Evolutionary conservation across 1,140 invertebrate genomes (phyloP).

Genomic region (Hyposmocoma kahamanoa): DNA sequence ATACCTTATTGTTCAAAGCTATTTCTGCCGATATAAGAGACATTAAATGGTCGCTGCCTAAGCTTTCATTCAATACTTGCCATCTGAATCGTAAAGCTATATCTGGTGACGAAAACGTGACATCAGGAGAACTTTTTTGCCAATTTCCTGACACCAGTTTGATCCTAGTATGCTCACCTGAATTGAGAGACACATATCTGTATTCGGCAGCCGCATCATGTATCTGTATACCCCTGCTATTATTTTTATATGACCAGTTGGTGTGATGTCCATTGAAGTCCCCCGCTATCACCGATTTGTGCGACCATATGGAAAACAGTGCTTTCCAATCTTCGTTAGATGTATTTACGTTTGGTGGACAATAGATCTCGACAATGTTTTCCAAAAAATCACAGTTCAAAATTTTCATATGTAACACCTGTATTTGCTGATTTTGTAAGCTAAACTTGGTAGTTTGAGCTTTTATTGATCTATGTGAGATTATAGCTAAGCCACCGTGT

Average conservation of each 20-base stretch:
- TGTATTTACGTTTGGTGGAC: constrained; percentile 12
- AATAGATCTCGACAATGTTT: constrained; percentile 6
- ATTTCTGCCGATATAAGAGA: constrained; percentile 5
- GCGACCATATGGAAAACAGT: constrained; percentile 16
- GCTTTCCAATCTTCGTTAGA: constrained; percentile 16
- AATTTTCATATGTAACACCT: not conserved
- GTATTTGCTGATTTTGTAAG: not conserved
- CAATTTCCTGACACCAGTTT: constrained; percentile 10
- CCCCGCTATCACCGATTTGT: constrained; percentile 16
- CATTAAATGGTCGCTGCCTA: constrained; percentile 9
- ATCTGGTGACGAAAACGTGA: constrained; percentile 14
- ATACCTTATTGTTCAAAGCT: not conserved
- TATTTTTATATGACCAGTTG: constrained; percentile 13
- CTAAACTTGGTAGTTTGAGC: not conserved
- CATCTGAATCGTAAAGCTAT: constrained; percentile 16
- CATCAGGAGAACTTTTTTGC: constrained; percentile 17
- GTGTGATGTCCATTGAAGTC: constrained; percentile 27
- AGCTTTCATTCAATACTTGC: constrained; percentile 5
- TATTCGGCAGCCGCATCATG: constrained; percentile 9
- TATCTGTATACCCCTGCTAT: constrained; percentile 11
- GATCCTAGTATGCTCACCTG: constrained; percentile 11
- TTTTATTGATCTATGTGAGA: constrained; percentile 17
- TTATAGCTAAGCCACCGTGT: constrained; percentile 24
- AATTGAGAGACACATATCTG: constrained; percentile 13
- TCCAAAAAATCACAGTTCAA: not conserved